These are phyloP conservation scores for Rostratula benghalensis DNA, from an alignment of 2,113 vertebrate genomes.

Conservation along the genomic window DNA sequence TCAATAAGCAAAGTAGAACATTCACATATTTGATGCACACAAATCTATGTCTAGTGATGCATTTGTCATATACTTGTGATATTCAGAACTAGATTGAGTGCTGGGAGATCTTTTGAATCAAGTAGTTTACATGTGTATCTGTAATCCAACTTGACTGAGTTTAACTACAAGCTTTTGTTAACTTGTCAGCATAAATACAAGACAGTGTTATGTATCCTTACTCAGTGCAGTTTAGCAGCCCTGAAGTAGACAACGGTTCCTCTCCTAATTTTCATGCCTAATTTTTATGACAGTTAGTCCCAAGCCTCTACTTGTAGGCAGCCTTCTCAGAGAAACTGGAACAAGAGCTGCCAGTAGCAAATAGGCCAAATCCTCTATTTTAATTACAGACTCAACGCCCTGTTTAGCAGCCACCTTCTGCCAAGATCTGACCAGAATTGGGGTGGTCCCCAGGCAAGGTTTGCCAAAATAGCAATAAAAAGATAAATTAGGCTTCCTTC, in stretches of 20 bases:
- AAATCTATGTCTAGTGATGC: background rate
- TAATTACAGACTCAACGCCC: background rate
- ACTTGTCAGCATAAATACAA: background rate
- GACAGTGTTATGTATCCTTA: background rate
- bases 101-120: background rate
- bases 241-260: background rate
- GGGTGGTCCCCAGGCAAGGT: background rate
- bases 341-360: background rate
- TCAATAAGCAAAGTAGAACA: background rate
- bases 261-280: background rate
- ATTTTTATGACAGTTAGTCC: background rate
- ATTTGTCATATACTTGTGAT: background rate
- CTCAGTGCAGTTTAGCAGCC: background rate
- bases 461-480: constrained; percentile 11
- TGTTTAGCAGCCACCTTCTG: background rate
- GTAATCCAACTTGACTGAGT: background rate
- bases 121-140: background rate
- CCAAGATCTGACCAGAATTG: background rate
- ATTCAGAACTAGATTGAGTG: background rate
- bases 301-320: background rate
- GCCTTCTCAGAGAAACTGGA: background rate
- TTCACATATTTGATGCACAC: background rate
- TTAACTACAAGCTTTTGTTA: background rate
- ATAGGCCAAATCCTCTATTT: background rate
- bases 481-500: background rate